These are phyloP conservation scores for Drosophila emarginata DNA, from an alignment of 2,888 invertebrate species.

Conservation along the genomic window DNA sequence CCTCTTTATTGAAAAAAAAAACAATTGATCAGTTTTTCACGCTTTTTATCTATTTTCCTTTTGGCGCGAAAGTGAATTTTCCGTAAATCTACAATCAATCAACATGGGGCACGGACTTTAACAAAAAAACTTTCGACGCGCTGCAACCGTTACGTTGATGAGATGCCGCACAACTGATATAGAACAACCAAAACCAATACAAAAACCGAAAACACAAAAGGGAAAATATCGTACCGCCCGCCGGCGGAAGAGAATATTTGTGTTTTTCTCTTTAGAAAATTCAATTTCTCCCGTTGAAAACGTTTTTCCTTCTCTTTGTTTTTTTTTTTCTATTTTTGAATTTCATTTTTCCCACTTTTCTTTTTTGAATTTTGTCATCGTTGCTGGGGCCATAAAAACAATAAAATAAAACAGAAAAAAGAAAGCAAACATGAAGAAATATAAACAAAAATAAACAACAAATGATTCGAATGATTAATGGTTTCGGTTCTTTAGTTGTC, in stretches of 20 bases:
- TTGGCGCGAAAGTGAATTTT: constrained; percentile 64
- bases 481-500: constrained; percentile 35
- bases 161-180: constrained; percentile 45
- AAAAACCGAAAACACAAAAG: constrained; percentile 24
- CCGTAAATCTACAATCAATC: constrained; percentile 41
- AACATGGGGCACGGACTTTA: constrained; percentile 29
- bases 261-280: constrained; percentile 25
- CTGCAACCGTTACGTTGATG: constrained; percentile 54
- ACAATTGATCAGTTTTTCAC: not conserved
- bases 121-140: constrained; percentile 30
- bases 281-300: constrained; percentile 14
- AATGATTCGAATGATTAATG: constrained; percentile 65
- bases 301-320: constrained; percentile 6
- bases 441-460: constrained; percentile 60
- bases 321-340: constrained; percentile 27
- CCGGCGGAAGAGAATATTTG: constrained; percentile 32
- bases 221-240: not conserved
- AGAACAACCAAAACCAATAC: constrained; percentile 35
- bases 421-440: constrained; percentile 31
- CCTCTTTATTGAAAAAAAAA: no score
- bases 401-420: constrained; percentile 42
- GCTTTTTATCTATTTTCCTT: constrained; percentile 17
- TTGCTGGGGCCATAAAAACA: constrained; percentile 41
- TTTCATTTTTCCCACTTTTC: constrained; percentile 10
- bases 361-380: constrained; percentile 29